These are phyloP conservation scores for Patella ulyssiponensis DNA, from an alignment of 2,888 invertebrate genomes.

Conservation along the genomic window DNA sequence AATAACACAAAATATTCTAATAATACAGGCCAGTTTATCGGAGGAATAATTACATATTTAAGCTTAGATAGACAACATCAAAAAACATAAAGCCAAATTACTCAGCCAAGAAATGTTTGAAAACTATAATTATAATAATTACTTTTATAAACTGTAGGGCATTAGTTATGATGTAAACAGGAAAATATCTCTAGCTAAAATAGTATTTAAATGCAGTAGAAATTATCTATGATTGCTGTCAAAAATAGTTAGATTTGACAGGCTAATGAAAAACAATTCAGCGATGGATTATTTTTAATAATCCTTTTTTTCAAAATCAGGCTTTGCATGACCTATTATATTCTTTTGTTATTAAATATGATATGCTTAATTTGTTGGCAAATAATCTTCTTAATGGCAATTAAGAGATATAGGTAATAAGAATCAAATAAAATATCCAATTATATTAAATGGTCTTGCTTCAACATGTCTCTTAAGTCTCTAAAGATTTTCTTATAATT, in stretches of 20 bases:
- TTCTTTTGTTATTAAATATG: no score
- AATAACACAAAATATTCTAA: conserved; percentile 13
- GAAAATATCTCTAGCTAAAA: conserved; percentile 1
- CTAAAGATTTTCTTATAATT: no score
- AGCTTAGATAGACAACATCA: conserved; percentile 8
- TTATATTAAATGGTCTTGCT: no score
- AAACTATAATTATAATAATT: conserved; percentile 13
- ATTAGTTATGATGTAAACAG: conserved; percentile 12
- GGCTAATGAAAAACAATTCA: conserved; percentile 8
- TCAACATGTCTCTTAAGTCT: no score
- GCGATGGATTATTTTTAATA: no score
- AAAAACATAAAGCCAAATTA: conserved; percentile 12
- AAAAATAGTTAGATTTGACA: conserved; percentile 10
- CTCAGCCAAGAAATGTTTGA: conserved; percentile 13
- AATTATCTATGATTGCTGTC: conserved; percentile 5
- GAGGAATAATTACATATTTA: conserved; percentile 9
- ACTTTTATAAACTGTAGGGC: background rate
- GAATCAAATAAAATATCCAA: no score
- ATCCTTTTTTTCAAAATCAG: background rate
- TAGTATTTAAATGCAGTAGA: conserved; percentile 10
- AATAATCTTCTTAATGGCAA: no score
- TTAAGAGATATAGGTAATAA: no score
- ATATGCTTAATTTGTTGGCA: no score
- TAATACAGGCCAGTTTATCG: conserved; percentile 9
- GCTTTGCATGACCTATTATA: background rate